phyloP scores from a whole-genome alignment of 2,888 invertebrate genomes.

The Lasioglossum oenotherae region DNA sequence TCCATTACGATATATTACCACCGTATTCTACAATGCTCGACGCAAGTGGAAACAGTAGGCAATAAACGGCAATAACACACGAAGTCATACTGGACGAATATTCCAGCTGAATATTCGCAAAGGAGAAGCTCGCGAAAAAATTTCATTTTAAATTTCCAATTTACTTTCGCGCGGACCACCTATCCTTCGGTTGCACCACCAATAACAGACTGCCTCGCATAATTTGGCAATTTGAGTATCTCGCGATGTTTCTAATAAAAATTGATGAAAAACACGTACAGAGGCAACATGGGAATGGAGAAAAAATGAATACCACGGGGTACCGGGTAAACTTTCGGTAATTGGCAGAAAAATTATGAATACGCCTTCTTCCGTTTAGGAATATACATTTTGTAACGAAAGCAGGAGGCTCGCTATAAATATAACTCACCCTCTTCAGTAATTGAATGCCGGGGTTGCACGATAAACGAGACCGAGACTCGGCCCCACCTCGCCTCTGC shows the following conservation, averaged over 20 bases:
- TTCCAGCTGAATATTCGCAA: neutral
- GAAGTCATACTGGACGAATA: neutral
- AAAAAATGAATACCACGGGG: neutral
- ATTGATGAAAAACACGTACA: neutral
- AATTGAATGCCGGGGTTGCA: constrained; percentile 51
- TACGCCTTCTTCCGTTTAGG: constrained; percentile 1
- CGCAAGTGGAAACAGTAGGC: neutral
- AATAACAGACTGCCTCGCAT: neutral
- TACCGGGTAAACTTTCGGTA: constrained; percentile 38
- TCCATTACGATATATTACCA: neutral
- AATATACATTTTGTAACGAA: constrained; percentile 44
- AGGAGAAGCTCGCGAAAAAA: neutral
- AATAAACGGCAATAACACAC: neutral
- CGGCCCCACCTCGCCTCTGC: neutral
- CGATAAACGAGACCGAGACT: constrained; percentile 44
- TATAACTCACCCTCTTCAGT: constrained; percentile 27
- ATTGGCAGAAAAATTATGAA: constrained; percentile 53
- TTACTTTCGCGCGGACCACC: neutral
- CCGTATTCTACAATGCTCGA: neutral
- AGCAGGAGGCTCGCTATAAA: constrained; percentile 34
- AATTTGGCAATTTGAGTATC: neutral
- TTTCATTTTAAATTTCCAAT: neutral
- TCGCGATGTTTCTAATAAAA: neutral
- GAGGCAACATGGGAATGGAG: neutral
- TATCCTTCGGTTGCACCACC: neutral